Base-by-base conservation (phyloP, 2,888 invertebrate genomes). In the Megamerina dolium region DNA sequence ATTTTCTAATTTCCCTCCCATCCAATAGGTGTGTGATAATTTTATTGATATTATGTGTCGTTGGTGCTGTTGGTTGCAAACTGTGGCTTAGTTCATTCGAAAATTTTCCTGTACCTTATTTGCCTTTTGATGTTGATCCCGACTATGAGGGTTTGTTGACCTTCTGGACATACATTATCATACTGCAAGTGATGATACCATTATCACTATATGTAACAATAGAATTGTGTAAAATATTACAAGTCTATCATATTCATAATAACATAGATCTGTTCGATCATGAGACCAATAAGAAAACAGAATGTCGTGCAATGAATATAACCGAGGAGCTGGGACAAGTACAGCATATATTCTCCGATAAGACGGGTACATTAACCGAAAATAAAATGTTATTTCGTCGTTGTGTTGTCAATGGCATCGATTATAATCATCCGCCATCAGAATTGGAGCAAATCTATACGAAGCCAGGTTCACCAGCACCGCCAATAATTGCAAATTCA, bases 351-450 rank as follows among this genome's bases (percentile, higher is more conserved):
- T 96, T 97, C 73, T 92, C 91, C 9, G 97, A 97, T 70, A 97
- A 97, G 74, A 97, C 97, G 2, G 97, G 97, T 5, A 97, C 97
- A 2, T 74, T 97, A 43, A 97, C 97, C 1, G 95, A 96, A 73
- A 97, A 97, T 70, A 86, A 91, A 71, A 97, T 97, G 96, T 80
- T 94, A 61, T 97, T 97, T 72, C 81, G 91, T 43, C 78, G 88
- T 37, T 96, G 95, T 64, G 83, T 88, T 3, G 84, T 96, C 19
- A 85, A 82, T 18, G 95, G 93, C 0, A 79, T 84, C 30, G 93
- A 96, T 72, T 96, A 92, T 65, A 84, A 85, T 61, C 92, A 92
- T 66, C 81, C 82, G 2, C 78, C 85, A 19, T 78, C 86, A 5
- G 82, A 85, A 49, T 78, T 81, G 59, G 79, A 83, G 10, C 72